A percentile compares a stretch with the other conserved stretches of the same genome.
These are phyloP conservation scores for Altica lythri DNA, from an alignment of 2,888 invertebrate genomes.

Conservation along the genomic window DNA sequence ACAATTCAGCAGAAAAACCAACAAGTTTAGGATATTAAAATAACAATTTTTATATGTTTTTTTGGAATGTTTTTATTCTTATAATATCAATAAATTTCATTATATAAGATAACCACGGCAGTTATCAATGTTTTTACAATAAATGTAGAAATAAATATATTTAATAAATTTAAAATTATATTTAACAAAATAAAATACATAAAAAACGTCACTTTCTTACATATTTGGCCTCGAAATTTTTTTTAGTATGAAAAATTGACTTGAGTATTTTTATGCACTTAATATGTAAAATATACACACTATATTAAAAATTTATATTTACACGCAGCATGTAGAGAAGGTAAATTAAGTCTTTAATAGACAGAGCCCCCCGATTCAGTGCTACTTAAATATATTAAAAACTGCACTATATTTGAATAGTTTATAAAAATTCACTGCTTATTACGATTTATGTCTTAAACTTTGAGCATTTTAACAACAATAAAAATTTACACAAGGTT, in stretches of 20 bases:
- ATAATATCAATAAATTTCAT: constrained; percentile 37
- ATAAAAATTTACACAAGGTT: too few species aligned
- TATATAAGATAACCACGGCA: constrained; percentile 27
- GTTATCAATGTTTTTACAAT: constrained; percentile 22
- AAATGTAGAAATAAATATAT: constrained; percentile 38
- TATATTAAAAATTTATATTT: constrained; percentile 34
- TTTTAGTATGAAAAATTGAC: constrained; percentile 37
- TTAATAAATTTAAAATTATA: constrained; percentile 36
- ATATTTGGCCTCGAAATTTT: constrained; percentile 44
- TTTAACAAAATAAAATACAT: constrained; percentile 38
- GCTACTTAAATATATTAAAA: too few species aligned
- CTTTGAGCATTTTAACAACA: constrained; percentile 45
- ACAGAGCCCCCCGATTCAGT: too few species aligned
- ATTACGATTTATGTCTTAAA: constrained; percentile 40
- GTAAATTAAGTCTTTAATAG: constrained; percentile 18
- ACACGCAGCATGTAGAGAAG: constrained; percentile 30
- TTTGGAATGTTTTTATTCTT: constrained; percentile 41
- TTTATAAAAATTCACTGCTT: constrained; percentile 26
- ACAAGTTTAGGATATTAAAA: constrained; percentile 29
- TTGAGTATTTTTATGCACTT: constrained; percentile 42
- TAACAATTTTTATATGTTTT: constrained; percentile 28
- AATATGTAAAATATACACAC: constrained; percentile 31
- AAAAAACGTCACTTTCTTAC: constrained; percentile 38
- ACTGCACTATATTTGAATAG: too few species aligned
- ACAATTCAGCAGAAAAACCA: constrained; percentile 19